Base-by-base conservation (phyloP, 2,888 invertebrate species). In the Lasioglossum pauxillum region DNA sequence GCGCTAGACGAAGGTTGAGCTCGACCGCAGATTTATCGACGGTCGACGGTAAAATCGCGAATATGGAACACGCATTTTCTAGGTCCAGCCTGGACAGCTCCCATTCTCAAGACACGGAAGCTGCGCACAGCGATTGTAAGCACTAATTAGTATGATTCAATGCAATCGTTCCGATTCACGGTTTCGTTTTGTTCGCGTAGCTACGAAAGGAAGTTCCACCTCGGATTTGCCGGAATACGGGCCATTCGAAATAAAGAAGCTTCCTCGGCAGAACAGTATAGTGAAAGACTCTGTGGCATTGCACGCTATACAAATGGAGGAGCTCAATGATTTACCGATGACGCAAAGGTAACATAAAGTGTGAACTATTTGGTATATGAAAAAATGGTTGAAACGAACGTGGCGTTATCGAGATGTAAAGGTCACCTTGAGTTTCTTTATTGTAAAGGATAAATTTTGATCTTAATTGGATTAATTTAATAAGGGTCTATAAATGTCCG, bases 1-100 rank as follows among this genome's bases (percentile, higher is more conserved):
- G 96, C 89, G 96, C 96, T 27, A 95, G 96, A 67, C 96, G 96
- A 88, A 96, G 96, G 88, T 93, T 96, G 75, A 95, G 96, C 57
- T 95, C 95, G 16, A 96, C 96, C 41, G 95, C 95, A 19, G 96
- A 96, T 91, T 95, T 94, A n/a, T 84, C 95, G 44, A 88, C 86
- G 78, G 90, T 91, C 74, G 94, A 93, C 89, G 92, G 92, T n/a
- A 95, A 95, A 90, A 89, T 69, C 74, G 91, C 93, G 46, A 92
- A 93, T 38, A 91, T 95, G 92, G 94, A 93, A 72, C 94, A 95
- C 86, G 95, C 94, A n/a, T 90, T 94, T 53, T 95, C 95, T 27
- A 92, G 95, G 80, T 95, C 94, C 53, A 95, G 95, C 81, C 93
- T 95, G 23, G 95, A 95, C 78, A 95, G 95, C 90, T 90, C 94